Base-by-base conservation (phyloP, 2,888 invertebrate species). In the Elegia similella region DNA sequence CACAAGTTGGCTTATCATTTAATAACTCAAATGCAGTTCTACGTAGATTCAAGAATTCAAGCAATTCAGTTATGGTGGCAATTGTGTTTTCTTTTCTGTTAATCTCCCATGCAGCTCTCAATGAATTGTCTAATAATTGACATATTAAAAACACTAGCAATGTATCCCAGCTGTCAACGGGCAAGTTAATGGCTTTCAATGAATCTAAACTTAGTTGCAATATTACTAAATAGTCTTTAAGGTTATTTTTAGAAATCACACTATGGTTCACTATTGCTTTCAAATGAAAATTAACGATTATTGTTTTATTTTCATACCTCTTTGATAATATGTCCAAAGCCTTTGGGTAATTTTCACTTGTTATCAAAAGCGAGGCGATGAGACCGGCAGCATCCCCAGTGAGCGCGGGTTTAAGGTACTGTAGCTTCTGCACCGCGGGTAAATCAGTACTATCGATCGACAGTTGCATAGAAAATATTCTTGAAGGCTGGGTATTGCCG, bases 81-180 rank as follows among this genome's bases (percentile, higher is more conserved):
- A 56, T 56, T 8, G 48, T 38, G 30, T 56, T 56, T 1, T 56
- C 56, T 16, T 56, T 56, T 15, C 56, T 17, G 17, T 50, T 56
- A 23, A 56, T 42, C 38, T 56, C 16, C 42, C 42, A 42, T 42
- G n/a, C 42, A n/a, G n/a, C 42, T 8, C 42, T 32, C 32, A 32
- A 32, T 32, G 55, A 55, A n/a, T 55, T 47, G 7, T 55, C 55
- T 7, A 48, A 17, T 47, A 47, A 47, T 47, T 55, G 55, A n/a
- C 23, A 47, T 38, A 55, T 46, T 16, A 55, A 47, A 47, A 47
- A 55, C 23, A 55, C 55, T 42, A 30, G 30, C 30, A 30, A 30
- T 30, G 30, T 30, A 30, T 30, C 30, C 30, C 30, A 30, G 30
- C 30, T 38, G 13, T 55, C 47, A 38, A 47, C 55, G 16, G 46